Evolutionary conservation across 2,797 vertebrate genomes (phyloP).

Genomic region (Pipistrellus nathusii): DNA sequence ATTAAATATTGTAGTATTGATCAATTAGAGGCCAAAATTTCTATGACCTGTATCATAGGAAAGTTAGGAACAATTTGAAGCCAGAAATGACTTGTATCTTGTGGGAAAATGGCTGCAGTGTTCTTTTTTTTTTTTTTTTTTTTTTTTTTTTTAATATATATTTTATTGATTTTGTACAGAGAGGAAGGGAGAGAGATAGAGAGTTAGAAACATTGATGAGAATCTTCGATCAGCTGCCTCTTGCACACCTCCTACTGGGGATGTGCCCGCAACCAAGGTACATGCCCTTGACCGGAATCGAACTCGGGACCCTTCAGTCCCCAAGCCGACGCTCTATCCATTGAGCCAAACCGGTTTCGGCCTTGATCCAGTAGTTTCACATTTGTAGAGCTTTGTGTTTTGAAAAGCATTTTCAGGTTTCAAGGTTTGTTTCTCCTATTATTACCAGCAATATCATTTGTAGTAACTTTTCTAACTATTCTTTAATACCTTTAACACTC

Average conservation of each 20-base stretch:
- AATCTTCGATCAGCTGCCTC: no score
- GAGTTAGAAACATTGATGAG: no score
- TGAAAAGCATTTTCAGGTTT: conserved; percentile 22
- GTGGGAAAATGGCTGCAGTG: not conserved
- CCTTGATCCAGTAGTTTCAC: not conserved
- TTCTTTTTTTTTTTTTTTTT: no score
- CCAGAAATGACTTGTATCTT: not conserved
- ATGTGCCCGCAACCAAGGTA: no score
- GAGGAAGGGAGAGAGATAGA: no score
- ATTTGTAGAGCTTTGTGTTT: not conserved
- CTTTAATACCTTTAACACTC: not conserved
- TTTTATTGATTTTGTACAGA: no score
- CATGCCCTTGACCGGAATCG: no score
- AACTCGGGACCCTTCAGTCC: no score
- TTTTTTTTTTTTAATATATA: no score
- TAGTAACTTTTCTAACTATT: not conserved
- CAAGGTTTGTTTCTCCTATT: not conserved
- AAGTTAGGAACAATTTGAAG: conserved; percentile 18
- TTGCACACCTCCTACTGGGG: no score
- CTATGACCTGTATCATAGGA: not conserved
- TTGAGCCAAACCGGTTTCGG: no score
- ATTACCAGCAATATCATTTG: not conserved
- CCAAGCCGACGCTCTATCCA: no score
- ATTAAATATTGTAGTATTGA: not conserved
- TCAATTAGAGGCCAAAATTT: conserved; percentile 16